These are phyloP conservation scores for Cataglyphis albicans DNA, from an alignment of 2,888 invertebrate species.

Conservation along the genomic window DNA sequence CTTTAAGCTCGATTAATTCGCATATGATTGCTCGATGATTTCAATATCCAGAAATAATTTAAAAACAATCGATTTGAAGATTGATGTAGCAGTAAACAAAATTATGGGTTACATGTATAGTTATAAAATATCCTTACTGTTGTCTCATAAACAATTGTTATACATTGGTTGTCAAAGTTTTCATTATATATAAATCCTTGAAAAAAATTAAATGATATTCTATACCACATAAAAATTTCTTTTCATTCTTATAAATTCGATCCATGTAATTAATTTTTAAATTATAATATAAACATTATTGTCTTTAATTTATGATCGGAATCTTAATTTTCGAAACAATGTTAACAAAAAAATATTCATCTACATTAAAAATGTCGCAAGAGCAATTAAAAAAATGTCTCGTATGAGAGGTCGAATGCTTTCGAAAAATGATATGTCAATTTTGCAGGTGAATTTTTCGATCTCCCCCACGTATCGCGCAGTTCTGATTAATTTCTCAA, in stretches of 20 bases:
- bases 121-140: slow-evolving; percentile 3
- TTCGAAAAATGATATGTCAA: not conserved
- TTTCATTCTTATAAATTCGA: not conserved
- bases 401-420: not conserved
- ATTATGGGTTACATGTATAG: not conserved
- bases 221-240: not conserved
- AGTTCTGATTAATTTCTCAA: slow-evolving; percentile 47
- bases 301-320: not conserved
- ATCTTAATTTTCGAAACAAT: not conserved
- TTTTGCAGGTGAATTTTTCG: slow-evolving; percentile 11
- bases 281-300: not conserved
- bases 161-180: not conserved
- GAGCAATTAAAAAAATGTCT: not conserved
- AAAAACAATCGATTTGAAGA: not conserved
- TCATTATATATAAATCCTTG: not conserved
- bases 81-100: not conserved
- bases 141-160: not conserved
- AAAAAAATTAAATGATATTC: not conserved
- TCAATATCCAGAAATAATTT: not conserved
- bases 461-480: slow-evolving; percentile 16
- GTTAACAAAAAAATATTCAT: not conserved
- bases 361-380: not conserved
- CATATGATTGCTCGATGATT: not conserved
- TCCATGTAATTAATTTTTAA: not conserved
- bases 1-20: not conserved